Conservation (phyloP, 2,113 vertebrate species). For the Myocastor coypus region DNA sequence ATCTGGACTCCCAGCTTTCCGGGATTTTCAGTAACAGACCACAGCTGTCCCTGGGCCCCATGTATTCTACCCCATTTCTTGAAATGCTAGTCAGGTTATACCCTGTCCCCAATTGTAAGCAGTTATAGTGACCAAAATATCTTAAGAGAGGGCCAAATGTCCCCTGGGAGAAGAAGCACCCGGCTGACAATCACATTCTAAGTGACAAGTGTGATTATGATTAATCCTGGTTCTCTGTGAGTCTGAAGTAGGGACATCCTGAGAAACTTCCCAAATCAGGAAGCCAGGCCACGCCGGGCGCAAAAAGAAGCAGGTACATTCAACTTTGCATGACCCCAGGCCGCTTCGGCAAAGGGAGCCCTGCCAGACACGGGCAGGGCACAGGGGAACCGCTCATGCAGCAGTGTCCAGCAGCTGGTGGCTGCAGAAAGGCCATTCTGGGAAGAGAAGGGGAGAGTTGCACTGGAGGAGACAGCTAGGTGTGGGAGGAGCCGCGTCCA, state of each 20-base stretch:
- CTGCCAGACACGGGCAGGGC: neutral
- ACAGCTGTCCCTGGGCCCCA: too few relatives aligned
- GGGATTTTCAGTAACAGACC: too few relatives aligned
- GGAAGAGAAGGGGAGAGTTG: neutral
- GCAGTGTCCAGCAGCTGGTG: too few relatives aligned
- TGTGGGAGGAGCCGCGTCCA: neutral
- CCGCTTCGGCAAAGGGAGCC: neutral
- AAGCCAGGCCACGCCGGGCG: neutral
- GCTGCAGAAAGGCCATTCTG: neutral
- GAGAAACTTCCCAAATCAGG: neutral
- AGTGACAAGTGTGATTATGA: neutral
- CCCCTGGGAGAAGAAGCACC: too few relatives aligned
- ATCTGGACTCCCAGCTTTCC: too few relatives aligned
- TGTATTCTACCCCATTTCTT: too few relatives aligned
- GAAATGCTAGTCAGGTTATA: too few relatives aligned
- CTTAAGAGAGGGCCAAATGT: neutral
- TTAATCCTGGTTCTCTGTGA: neutral
- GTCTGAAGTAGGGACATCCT: neutral
- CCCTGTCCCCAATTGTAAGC: neutral
- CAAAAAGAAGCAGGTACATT: neutral
- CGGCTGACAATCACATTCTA: neutral
- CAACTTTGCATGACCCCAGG: neutral
- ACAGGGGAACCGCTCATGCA: fast-evolving
- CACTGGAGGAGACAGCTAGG: neutral
- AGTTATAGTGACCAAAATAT: neutral